A percentile compares a stretch with the other conserved stretches of the same genome.
Evolutionary conservation across 2,888 invertebrate species (phyloP).

Genomic region (Pterostichus niger): DNA sequence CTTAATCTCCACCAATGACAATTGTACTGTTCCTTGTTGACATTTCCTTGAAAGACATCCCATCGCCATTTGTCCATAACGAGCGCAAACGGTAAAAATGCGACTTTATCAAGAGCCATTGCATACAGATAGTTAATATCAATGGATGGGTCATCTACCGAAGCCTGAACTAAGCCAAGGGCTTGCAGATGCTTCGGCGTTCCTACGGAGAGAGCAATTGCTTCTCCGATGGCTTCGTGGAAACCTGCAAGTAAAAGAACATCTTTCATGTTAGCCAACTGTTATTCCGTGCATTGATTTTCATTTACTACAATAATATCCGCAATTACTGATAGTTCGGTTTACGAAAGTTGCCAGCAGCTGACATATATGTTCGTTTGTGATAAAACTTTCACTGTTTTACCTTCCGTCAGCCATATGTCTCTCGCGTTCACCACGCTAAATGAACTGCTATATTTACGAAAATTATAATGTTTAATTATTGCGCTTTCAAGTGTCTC

Average conservation of each 20-base stretch:
- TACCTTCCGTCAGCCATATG: slow-evolving; percentile 64
- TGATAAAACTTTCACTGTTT: slow-evolving; percentile 63
- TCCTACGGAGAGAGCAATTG: slow-evolving; percentile 90
- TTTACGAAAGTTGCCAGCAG: slow-evolving; percentile 56
- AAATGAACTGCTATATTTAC: slow-evolving; percentile 55
- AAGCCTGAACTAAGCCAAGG: slow-evolving; percentile 89
- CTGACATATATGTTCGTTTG: slow-evolving; percentile 60
- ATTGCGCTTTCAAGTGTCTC: slow-evolving; percentile 54
- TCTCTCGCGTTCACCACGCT: slow-evolving; percentile 31
- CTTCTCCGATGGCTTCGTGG: slow-evolving; percentile 95
- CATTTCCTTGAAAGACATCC: slow-evolving; percentile 88
- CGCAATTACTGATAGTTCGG: slow-evolving; percentile 49
- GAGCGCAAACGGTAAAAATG: slow-evolving; percentile 90
- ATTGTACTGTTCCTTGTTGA: slow-evolving; percentile 88
- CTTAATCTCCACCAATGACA: slow-evolving; percentile 93
- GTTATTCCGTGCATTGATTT: slow-evolving; percentile 42
- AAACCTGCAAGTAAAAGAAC: slow-evolving; percentile 82
- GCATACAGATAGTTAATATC: slow-evolving; percentile 92
- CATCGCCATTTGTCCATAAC: slow-evolving; percentile 93
- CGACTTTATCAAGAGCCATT: slow-evolving; percentile 91
- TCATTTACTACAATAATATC: slow-evolving; percentile 43
- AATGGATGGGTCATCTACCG: slow-evolving; percentile 88
- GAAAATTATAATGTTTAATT: slow-evolving; percentile 62
- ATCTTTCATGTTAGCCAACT: slow-evolving; percentile 20
- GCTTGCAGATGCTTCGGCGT: slow-evolving; percentile 92